Evolutionary conservation across 2,797 vertebrate species (phyloP).

Genomic region (Oryzias sinensis): DNA sequence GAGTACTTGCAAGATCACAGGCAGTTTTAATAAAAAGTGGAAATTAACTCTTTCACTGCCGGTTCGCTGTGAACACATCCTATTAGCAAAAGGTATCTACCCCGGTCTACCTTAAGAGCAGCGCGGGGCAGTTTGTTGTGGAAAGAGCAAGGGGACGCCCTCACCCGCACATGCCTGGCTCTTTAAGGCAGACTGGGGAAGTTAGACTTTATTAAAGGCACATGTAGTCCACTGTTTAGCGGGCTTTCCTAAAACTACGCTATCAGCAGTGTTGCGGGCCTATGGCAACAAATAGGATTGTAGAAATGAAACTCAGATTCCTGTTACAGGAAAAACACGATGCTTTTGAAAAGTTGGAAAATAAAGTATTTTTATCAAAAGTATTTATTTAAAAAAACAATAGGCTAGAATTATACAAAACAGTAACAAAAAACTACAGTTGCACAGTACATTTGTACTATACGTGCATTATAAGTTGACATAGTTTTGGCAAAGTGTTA

Average conservation of each 20-base stretch:
- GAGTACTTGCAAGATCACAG: conserved; percentile 40
- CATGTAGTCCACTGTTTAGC: conserved; percentile 52
- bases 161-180: conserved; percentile 80
- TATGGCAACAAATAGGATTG: too few species aligned
- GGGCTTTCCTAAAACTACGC: conserved; percentile 1
- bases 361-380: too few species aligned
- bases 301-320: too few species aligned
- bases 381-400: too few species aligned
- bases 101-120: conserved; percentile 82
- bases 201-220: conserved; percentile 78
- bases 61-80: conserved; percentile 25
- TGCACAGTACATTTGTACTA: too few species aligned
- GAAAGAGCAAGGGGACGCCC: conserved; percentile 77
- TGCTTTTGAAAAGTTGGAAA: too few species aligned
- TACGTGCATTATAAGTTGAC: too few species aligned
- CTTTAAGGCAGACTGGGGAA: conserved; percentile 85
- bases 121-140: conserved; percentile 78
- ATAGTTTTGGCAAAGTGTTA: too few species aligned
- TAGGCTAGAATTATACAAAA: too few species aligned
- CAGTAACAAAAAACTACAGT: too few species aligned
- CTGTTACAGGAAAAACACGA: too few species aligned
- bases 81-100: conserved; percentile 55
- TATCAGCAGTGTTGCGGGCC: too few species aligned
- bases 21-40: conserved; percentile 63
- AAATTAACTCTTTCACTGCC: conserved; percentile 78